A percentile compares a stretch with the other conserved stretches of the same genome.
phyloP scores from a whole-genome alignment of 2,888 invertebrate genomes.

The Torymus aiolomorphi region DNA sequence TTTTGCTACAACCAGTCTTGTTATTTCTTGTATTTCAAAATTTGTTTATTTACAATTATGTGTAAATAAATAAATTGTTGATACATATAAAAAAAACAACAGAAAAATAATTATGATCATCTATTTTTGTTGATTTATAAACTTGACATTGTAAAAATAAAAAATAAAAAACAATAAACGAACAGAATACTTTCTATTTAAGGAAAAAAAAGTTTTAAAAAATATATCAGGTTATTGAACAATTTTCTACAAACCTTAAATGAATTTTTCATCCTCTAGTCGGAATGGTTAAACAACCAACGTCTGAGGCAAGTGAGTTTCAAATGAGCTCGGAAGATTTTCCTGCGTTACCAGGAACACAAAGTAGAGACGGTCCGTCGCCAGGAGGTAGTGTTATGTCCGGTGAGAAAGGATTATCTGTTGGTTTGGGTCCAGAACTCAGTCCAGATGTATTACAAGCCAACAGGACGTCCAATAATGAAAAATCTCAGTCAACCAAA shows the following conservation, averaged over 20 bases:
- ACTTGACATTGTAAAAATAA: too few species aligned
- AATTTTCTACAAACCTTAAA: background rate
- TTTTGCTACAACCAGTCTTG: too few species aligned
- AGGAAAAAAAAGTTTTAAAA: too few species aligned
- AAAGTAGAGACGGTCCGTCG: constrained; percentile 83
- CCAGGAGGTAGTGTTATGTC: constrained; percentile 78
- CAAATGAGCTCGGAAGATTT: constrained; percentile 99
- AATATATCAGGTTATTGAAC: too few species aligned
- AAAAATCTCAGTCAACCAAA: constrained; percentile 76
- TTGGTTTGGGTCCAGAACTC: constrained; percentile 75
- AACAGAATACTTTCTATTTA: too few species aligned
- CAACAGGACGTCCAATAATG: constrained; percentile 72
- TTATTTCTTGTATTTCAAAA: background rate
- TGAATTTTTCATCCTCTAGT: constrained; percentile 77
- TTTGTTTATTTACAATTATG: background rate
- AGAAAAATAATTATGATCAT: too few species aligned
- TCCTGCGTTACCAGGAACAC: constrained; percentile 97
- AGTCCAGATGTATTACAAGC: constrained; percentile 74
- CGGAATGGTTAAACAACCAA: constrained; percentile 96
- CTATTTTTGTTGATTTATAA: too few species aligned
- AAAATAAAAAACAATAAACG: too few species aligned
- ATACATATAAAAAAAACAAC: too few species aligned
- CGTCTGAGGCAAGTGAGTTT: constrained; percentile 93
- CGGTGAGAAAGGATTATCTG: constrained; percentile 75
- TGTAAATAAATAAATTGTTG: too few species aligned